A percentile compares a stretch with the other conserved stretches of the same genome.
These are phyloP conservation scores for Rhogogaster chlorosoma DNA, from an alignment of 2,888 invertebrate genomes.

Conservation along the genomic window DNA sequence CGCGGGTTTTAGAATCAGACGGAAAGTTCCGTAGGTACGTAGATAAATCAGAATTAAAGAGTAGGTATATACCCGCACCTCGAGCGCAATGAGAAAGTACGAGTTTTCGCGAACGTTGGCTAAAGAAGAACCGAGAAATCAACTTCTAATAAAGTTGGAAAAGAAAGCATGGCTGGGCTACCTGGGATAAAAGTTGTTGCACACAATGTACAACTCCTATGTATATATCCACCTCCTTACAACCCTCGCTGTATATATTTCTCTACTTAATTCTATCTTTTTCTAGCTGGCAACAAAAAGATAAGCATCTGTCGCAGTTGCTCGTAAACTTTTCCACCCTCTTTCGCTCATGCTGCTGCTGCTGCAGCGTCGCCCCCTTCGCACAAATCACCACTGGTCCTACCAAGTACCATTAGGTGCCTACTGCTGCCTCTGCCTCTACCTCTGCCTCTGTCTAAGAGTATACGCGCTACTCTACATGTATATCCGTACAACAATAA, in stretches of 20 bases:
- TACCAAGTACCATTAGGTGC: slow-evolving; percentile 50
- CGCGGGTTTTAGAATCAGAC: not conserved
- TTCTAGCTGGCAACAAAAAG: slow-evolving; percentile 34
- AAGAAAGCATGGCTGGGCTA: slow-evolving; percentile 35
- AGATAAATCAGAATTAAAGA: not conserved
- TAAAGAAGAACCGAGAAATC: not conserved
- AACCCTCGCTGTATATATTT: not conserved
- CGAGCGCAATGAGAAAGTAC: not conserved
- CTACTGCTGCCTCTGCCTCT: slow-evolving; percentile 29
- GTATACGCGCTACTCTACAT: slow-evolving; percentile 12
- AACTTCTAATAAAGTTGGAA: slow-evolving; percentile 11
- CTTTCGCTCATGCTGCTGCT: slow-evolving; percentile 55
- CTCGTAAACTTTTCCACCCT: slow-evolving; percentile 67
- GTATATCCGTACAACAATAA: slow-evolving; percentile 17
- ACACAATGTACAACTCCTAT: slow-evolving; percentile 19
- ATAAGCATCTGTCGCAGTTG: slow-evolving; percentile 64
- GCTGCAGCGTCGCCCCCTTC: slow-evolving; percentile 58
- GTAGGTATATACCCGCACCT: not conserved
- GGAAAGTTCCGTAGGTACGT: not conserved
- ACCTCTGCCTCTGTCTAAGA: not conserved
- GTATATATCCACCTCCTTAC: not conserved
- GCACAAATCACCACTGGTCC: slow-evolving; percentile 63
- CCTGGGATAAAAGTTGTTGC: slow-evolving; percentile 13
- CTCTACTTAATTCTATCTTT: slow-evolving; percentile 33
- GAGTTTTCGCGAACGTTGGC: not conserved